A percentile compares a stretch with the other conserved stretches of the same genome.
phyloP scores from a whole-genome alignment of 2,797 vertebrate genomes.

The Acanthornis magna region DNA sequence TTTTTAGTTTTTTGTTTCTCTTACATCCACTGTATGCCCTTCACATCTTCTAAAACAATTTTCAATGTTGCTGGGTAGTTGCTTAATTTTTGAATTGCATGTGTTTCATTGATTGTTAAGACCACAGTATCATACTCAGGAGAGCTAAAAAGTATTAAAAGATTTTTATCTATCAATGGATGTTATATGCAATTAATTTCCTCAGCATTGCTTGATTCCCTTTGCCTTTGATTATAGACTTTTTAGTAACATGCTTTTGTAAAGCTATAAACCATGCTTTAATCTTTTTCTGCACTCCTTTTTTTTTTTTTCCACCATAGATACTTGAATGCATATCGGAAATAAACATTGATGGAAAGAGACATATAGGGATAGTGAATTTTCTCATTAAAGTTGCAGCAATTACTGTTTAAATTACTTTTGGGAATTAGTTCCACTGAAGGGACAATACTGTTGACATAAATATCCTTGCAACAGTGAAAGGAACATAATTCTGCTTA shows the following conservation, averaged over 20 bases:
- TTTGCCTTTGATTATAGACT: neutral
- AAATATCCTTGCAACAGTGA: neutral
- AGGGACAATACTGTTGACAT: neutral
- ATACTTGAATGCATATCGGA: neutral
- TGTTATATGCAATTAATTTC: neutral
- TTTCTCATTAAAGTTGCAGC: neutral
- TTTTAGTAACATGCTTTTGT: neutral
- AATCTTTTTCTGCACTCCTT: neutral
- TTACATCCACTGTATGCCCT: neutral
- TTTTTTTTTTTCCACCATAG: neutral
- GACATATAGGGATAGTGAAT: neutral
- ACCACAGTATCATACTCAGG: neutral
- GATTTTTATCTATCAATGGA: neutral
- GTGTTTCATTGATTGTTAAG: neutral
- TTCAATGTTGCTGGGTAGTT: neutral
- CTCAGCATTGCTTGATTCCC: neutral
- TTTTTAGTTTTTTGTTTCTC: neutral
- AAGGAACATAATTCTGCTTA: neutral
- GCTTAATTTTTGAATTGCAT: neutral
- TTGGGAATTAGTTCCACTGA: neutral
- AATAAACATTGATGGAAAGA: neutral
- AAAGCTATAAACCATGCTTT: neutral
- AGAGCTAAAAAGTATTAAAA: neutral
- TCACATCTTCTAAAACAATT: neutral
- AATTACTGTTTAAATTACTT: slow-evolving; percentile 36